Conservation (phyloP, 2,888 invertebrate genomes). For the Incurvaria masculella region DNA sequence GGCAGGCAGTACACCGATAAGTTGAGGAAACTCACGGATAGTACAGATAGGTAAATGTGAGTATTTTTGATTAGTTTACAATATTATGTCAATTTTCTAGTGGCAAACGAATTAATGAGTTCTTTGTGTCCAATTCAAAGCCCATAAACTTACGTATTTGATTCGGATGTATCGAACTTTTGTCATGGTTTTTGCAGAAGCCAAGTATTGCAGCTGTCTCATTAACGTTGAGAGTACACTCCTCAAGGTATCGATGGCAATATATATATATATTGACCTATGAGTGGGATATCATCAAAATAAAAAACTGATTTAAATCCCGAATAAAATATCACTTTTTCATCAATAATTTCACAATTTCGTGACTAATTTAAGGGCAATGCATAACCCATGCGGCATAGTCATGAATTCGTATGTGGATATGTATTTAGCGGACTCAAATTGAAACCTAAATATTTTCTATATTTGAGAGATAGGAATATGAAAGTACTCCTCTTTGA, state of each 20-base stretch:
- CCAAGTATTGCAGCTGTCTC: not conserved
- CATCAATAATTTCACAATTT: slow-evolving; percentile 2
- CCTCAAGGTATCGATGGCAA: no score
- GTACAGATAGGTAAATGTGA: not conserved
- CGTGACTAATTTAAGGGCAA: not conserved
- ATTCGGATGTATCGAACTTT: not conserved
- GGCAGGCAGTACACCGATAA: slow-evolving; percentile 2
- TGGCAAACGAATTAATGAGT: no score
- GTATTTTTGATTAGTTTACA: no score
- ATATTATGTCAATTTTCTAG: no score
- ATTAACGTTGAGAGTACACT: not conserved
- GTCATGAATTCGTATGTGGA: not conserved
- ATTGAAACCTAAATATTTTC: slow-evolving; percentile 3
- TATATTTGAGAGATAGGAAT: slow-evolving; percentile 9
- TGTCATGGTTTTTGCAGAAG: not conserved
- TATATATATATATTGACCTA: not conserved
- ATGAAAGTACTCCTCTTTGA: slow-evolving; percentile 17
- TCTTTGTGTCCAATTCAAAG: not conserved
- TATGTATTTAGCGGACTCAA: not conserved
- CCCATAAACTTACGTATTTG: not conserved
- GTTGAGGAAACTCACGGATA: slow-evolving; percentile 2
- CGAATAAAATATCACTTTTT: not conserved
- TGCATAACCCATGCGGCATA: not conserved
- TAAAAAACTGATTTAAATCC: not conserved
- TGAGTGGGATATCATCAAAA: not conserved